Conservation (phyloP, 2,797 vertebrate species). For the Acomys russatus region DNA sequence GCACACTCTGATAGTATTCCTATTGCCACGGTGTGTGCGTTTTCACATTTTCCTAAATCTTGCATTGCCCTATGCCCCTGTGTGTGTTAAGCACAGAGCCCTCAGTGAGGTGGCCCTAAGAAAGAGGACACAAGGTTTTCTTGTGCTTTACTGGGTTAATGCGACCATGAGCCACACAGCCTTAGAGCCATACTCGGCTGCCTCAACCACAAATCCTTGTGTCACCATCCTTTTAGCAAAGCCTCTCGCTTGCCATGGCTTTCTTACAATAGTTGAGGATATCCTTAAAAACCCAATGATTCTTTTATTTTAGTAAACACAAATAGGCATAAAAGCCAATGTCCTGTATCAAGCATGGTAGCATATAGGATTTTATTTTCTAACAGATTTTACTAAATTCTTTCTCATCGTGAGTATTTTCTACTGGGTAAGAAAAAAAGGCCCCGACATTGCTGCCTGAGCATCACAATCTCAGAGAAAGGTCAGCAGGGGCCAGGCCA, state of each 20-base stretch:
- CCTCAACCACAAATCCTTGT: background rate
- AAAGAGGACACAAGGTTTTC: background rate
- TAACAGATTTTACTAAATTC: constrained; percentile 43
- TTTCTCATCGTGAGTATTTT: constrained; percentile 29
- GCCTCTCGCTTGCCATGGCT: background rate
- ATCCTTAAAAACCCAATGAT: constrained; percentile 5
- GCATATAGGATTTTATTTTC: constrained; percentile 27
- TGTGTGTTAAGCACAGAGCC: accelerated
- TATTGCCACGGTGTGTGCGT: accelerated
- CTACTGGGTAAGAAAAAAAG: background rate
- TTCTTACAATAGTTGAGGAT: constrained; percentile 46
- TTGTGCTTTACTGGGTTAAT: background rate
- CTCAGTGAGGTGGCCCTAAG: background rate
- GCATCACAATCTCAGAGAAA: constrained; percentile 27
- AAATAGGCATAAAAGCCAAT: constrained; percentile 43
- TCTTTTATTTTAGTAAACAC: background rate
- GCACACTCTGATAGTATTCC: too few relatives aligned
- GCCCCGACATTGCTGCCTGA: background rate
- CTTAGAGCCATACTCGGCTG: background rate
- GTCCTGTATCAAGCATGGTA: background rate
- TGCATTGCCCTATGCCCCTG: background rate
- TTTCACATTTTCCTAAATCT: accelerated
- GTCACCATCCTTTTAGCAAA: background rate
- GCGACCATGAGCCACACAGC: background rate
- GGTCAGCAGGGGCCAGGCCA: background rate